Evolutionary conservation across 2,797 vertebrate genomes (phyloP).

Genomic region (Melopsittacus undulatus): DNA sequence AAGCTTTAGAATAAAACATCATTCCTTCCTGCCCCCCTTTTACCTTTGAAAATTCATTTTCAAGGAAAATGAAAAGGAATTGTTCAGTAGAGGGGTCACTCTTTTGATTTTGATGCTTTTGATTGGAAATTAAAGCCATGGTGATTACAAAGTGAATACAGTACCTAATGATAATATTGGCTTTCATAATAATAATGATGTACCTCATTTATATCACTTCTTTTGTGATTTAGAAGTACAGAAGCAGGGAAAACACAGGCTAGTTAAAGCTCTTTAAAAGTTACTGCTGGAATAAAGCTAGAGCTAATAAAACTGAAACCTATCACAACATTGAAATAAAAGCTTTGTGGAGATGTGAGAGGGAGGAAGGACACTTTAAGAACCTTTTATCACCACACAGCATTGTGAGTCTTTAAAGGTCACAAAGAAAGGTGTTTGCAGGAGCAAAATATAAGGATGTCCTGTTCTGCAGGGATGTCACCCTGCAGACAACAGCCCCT

Average conservation of each 20-base stretch:
- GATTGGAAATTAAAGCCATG: constrained; percentile 50
- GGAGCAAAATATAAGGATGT: neutral
- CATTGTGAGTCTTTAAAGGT: neutral
- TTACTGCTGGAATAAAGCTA: constrained; percentile 22
- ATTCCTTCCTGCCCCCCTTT: neutral
- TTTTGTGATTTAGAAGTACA: constrained; percentile 41
- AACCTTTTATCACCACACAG: neutral
- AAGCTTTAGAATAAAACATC: constrained; percentile 48
- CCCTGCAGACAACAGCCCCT: neutral
- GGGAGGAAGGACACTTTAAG: neutral
- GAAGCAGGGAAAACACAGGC: neutral
- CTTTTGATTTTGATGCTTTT: constrained; percentile 46
- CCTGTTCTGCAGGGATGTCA: neutral
- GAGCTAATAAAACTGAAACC: constrained; percentile 32
- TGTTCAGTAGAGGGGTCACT: neutral
- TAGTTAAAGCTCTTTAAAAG: constrained; percentile 43
- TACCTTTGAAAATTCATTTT: constrained; percentile 59
- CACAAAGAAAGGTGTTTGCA: neutral
- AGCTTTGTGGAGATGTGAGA: neutral
- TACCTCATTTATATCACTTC: constrained; percentile 38
- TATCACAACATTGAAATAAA: constrained; percentile 16
- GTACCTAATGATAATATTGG: constrained; percentile 30
- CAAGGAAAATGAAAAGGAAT: constrained; percentile 54
- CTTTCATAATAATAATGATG: constrained; percentile 44
- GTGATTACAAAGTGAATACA: constrained; percentile 39